phyloP scores from a whole-genome alignment of 1,140 invertebrate species.

The Myzus persicae region DNA sequence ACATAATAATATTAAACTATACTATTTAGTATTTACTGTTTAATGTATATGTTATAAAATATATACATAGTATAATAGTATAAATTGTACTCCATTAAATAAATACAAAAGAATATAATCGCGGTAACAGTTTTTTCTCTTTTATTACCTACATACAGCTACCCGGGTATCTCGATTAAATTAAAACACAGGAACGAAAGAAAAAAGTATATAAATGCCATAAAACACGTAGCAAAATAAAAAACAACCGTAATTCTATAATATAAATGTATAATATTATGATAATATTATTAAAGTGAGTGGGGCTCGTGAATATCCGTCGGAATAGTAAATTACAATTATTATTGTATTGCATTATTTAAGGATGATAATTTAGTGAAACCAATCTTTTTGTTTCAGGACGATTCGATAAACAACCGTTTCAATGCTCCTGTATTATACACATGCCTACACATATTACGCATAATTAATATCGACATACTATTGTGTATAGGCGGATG shows the following conservation, averaged over 20 bases:
- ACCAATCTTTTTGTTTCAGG: neutral
- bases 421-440: neutral
- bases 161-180: neutral
- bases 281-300: too few species aligned
- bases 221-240: neutral
- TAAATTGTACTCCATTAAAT: neutral
- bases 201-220: too few species aligned
- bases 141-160: neutral
- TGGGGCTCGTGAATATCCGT: neutral
- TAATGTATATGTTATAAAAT: too few species aligned
- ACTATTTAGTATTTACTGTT: too few species aligned
- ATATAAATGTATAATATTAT: neutral
- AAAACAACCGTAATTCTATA: neutral
- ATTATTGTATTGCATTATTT: neutral
- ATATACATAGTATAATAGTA: too few species aligned
- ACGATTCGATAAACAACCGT: neutral
- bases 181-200: neutral
- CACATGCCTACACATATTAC: too few species aligned
- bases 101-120: neutral
- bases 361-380: neutral
- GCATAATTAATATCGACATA: too few species aligned
- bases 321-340: neutral
- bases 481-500: neutral
- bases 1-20: neutral
- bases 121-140: neutral